Evolutionary conservation across 2,113 vertebrate genomes (phyloP), one percentile per base, ranked within the genome.

Genomic region (Ophiodon elongatus): DNA sequence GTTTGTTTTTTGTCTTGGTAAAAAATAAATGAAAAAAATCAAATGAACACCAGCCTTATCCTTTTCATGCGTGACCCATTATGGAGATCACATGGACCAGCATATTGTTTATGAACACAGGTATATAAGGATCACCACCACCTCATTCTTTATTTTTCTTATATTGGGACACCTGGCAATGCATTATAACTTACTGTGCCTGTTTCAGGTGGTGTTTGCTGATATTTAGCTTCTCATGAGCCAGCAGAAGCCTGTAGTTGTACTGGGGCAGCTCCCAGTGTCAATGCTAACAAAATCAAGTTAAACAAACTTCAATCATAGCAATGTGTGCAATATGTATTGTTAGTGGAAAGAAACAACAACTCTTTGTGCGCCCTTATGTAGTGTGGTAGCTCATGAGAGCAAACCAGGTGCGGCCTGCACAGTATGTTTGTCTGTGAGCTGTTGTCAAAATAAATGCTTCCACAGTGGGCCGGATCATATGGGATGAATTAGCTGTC

Each of bases 401-500:
- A 33, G 25, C n/a, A 5, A 76, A 62, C 59, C 69, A 72, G 77
- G 68, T 80, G 78, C 9, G 2, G 68, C 68, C 60, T 43, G 77
- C 54, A 43, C 77, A 14, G 47, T 43, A 33, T 64, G 77, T 73
- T 57, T 57, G 59, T 57, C 57, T 54, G 47, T 21, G 60, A 73
- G 60, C 59, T 43, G 68, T 80, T 70, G 76, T 65, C 64, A 77
- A 85, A 69, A 66, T 77, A 77, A 77, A 81, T 43, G 78, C 68
- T 77, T 54, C 73, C 62, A 59, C 54, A 63, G 56, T 35, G 50
- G 59, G 70, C 13, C 4, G 14, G 63, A 60, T 70, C 85, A 83
- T 79, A 65, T 79, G 69, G 69, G 56, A 83, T 45, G 47, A 79
- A 82, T 86, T 86, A 82, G 37, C 54, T n/a, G 52, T 79, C 8